These are phyloP conservation scores for Chiloscyllium plagiosum DNA, from an alignment of 2,113 vertebrate genomes.

Conservation along the genomic window DNA sequence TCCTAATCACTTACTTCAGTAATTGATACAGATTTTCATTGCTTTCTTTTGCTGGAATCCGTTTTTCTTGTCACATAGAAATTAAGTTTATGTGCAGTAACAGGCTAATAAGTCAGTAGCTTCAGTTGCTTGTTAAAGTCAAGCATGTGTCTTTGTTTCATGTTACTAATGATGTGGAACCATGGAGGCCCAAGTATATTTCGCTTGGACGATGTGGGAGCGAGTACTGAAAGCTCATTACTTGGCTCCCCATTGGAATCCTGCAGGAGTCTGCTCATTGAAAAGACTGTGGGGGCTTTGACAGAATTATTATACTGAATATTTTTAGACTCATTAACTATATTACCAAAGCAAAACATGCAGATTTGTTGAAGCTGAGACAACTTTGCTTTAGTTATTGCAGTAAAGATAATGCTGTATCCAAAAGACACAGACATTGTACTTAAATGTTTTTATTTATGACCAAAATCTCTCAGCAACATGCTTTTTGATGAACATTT, in stretches of 20 bases:
- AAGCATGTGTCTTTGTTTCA: slow-evolving; percentile 84
- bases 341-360: slow-evolving; percentile 83
- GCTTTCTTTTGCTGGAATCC: slow-evolving; percentile 53
- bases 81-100: slow-evolving; percentile 70
- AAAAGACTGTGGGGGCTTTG: slow-evolving; percentile 80
- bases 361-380: slow-evolving; percentile 70
- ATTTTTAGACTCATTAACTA: slow-evolving; percentile 88
- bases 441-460: slow-evolving; percentile 63
- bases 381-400: slow-evolving; percentile 77
- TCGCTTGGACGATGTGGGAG: slow-evolving; percentile 76
- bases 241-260: slow-evolving; percentile 80
- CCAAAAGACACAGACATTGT: slow-evolving; percentile 62
- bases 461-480: slow-evolving; percentile 44
- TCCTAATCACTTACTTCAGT: slow-evolving; percentile 51
- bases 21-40: slow-evolving; percentile 54
- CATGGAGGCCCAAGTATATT: slow-evolving; percentile 66
- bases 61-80: slow-evolving; percentile 61
- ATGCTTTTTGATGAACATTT: neutral
- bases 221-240: slow-evolving; percentile 80
- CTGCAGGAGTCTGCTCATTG: slow-evolving; percentile 76
- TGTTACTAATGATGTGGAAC: slow-evolving; percentile 85
- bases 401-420: slow-evolving; percentile 54
- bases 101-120: slow-evolving; percentile 77
- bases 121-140: slow-evolving; percentile 82
- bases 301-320: slow-evolving; percentile 88